Base-by-base conservation (phyloP, 2,888 invertebrate genomes). In the Arenicola marina region DNA sequence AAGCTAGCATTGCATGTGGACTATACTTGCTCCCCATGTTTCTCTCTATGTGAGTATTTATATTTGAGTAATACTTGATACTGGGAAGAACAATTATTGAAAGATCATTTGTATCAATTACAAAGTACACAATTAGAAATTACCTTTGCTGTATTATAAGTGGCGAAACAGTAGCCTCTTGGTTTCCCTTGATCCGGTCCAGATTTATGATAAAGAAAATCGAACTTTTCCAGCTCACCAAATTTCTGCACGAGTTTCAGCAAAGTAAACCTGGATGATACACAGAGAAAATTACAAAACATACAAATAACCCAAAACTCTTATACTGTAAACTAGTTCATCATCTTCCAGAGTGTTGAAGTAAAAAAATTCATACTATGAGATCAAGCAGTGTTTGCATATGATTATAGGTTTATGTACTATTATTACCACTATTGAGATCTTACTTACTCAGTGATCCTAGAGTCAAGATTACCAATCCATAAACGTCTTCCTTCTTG, bases 231-330 rank as follows among this genome's bases (percentile, higher is more conserved):
- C 80, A 95, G 91, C 2, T 29, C 87, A 83, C 95, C 95, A 88
- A 92, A 91, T 88, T 91, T 91, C 89, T 95, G 93, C 86, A 93
- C 89, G 86, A 95, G 89, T 92, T 95, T 95, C 86, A 96, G 87
- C 87, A 96, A 89, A 89, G 93, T 91, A 90, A 82, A 82, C 71
- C 82, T 80, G 70, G 2, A 51, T 46, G 4, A 54, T 55, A 21
- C 38, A 38, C 38, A 38, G 38, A 11, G 11, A 15, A 38, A 38
- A 15, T 38, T 38, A 15, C 18, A 18, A 11, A 38, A 38, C 38
- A 38, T 38, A 18, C 38, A 38, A 38, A 38, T 38, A 38, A 38
- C 38, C 11, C n/a, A n/a, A n/a, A n/a, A n/a, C n/a, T n/a, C n/a
- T n/a, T n/a, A n/a, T n/a, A n/a, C n/a, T n/a, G n/a, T n/a, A n/a